Evolutionary conservation across 2,888 invertebrate genomes (phyloP).

Genomic region (Tortricodes alternella): DNA sequence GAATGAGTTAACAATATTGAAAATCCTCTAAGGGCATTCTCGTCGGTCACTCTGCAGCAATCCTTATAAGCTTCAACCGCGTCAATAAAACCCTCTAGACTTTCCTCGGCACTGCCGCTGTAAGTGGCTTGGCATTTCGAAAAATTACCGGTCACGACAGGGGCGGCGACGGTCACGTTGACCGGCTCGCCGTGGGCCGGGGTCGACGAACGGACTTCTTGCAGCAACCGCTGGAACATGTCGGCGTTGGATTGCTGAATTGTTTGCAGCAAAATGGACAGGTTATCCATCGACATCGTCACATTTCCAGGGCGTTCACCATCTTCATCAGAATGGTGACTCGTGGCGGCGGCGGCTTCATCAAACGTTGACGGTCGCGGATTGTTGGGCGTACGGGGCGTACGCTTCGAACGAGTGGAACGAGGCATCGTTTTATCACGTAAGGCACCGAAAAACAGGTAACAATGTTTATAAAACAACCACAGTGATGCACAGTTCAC

Average conservation of each 20-base stretch:
- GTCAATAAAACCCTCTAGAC: slow-evolving; percentile 22
- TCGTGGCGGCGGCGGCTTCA: not conserved
- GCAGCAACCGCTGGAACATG: not conserved
- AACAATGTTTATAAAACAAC: no score
- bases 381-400: not conserved
- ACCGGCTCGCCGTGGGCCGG: not conserved
- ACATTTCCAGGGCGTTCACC: not conserved
- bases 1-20: slow-evolving; percentile 29
- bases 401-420: not conserved
- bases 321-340: not conserved
- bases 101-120: not conserved
- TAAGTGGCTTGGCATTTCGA: not conserved
- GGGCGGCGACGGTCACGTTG: not conserved
- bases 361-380: not conserved
- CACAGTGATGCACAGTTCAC: no score
- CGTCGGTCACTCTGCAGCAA: slow-evolving; percentile 23
- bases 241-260: not conserved
- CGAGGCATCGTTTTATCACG: not conserved
- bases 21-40: slow-evolving; percentile 28
- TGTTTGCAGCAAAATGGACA: not conserved
- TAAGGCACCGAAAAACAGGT: no score
- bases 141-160: not conserved
- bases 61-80: slow-evolving; percentile 20
- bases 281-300: not conserved
- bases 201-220: not conserved